Evolutionary conservation across 2,888 invertebrate genomes (phyloP).

Genomic region (Drosophila vallismaia): DNA sequence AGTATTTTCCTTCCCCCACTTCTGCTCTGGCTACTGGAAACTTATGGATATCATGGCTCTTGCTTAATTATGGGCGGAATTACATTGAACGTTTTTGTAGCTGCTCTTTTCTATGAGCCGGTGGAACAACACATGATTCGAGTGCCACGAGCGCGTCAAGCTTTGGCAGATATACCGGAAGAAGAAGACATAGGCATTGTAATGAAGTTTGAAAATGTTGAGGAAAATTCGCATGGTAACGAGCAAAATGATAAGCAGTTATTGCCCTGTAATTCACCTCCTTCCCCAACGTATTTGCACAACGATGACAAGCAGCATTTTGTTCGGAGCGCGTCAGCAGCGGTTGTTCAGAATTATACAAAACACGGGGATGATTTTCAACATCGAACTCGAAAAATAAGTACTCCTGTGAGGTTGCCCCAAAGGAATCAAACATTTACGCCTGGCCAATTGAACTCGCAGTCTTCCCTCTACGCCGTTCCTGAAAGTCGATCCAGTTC

Average conservation of each 20-base stretch:
- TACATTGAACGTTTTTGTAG: constrained; percentile 93
- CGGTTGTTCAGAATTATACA: constrained; percentile 86
- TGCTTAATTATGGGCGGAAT: constrained; percentile 92
- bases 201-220: constrained; percentile 82
- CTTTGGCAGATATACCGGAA: constrained; percentile 81
- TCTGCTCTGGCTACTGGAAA: constrained; percentile 88
- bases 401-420: constrained; percentile 86
- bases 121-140: constrained; percentile 92
- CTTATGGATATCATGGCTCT: constrained; percentile 89
- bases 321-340: constrained; percentile 89
- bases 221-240: constrained; percentile 52
- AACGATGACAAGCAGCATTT: constrained; percentile 84
- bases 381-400: constrained; percentile 86
- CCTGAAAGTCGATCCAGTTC: constrained; percentile 86
- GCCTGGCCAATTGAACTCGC: constrained; percentile 86
- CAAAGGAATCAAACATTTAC: constrained; percentile 84
- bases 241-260: constrained; percentile 61
- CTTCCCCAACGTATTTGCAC: constrained; percentile 68
- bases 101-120: constrained; percentile 92
- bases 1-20: constrained; percentile 93
- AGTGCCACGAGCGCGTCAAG: constrained; percentile 84
- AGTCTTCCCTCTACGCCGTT: constrained; percentile 88
- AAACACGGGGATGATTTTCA: constrained; percentile 83
- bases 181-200: constrained; percentile 83
- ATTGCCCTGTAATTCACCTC: constrained; percentile 65